These are phyloP conservation scores for Wasmannia auropunctata DNA, from an alignment of 1,140 invertebrate species.

Conservation along the genomic window DNA sequence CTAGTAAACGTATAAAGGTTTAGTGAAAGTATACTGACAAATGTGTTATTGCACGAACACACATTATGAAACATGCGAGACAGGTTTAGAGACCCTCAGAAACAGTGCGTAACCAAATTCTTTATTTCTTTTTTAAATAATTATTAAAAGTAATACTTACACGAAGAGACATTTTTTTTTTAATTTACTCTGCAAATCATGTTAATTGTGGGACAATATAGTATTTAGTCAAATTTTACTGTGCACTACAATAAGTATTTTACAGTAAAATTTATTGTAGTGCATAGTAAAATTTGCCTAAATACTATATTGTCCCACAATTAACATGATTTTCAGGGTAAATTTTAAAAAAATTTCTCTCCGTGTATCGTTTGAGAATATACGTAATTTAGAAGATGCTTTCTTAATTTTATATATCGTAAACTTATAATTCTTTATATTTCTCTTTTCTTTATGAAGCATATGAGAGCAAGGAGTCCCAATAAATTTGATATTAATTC, in stretches of 20 bases:
- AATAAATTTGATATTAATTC: slow-evolving; percentile 54
- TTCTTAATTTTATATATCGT: not conserved
- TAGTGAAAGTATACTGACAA: not conserved
- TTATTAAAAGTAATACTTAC: not conserved
- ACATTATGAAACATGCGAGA: not conserved
- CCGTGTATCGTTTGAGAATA: not conserved
- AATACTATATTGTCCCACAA: too few species aligned
- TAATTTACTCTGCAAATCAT: too few species aligned
- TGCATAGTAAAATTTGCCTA: too few species aligned
- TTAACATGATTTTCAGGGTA: too few species aligned
- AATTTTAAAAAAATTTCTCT: too few species aligned
- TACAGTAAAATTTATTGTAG: too few species aligned
- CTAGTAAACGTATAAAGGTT: not conserved
- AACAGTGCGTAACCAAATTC: not conserved
- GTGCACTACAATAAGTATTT: too few species aligned
- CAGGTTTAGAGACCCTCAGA: not conserved
- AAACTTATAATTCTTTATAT: not conserved
- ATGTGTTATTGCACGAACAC: not conserved
- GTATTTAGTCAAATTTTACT: too few species aligned
- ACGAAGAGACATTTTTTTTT: too few species aligned
- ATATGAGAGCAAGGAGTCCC: not conserved
- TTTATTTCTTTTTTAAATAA: not conserved
- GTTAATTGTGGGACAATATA: too few species aligned
- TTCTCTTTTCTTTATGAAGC: not conserved
- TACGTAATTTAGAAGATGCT: not conserved